Evolutionary conservation across 2,113 vertebrate genomes (phyloP).

Genomic region (Prionailurus viverrinus): DNA sequence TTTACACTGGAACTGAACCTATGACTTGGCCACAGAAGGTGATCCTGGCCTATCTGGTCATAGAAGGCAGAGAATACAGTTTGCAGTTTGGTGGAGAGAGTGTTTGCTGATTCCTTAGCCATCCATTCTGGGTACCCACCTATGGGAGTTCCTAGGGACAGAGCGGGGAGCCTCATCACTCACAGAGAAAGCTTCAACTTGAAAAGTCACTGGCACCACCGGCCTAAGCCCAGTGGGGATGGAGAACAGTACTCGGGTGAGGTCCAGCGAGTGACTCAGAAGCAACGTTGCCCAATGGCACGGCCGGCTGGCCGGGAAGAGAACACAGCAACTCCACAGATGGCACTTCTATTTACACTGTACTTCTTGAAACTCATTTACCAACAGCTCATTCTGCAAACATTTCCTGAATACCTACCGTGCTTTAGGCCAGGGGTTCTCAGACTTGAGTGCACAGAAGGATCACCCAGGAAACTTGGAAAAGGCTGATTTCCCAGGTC

Average conservation of each 20-base stretch:
- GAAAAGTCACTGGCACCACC: background rate
- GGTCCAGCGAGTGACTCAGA: background rate
- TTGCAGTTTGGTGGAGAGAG: background rate
- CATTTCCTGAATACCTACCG: constrained; percentile 77
- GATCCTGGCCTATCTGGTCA: background rate
- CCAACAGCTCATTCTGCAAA: constrained; percentile 74
- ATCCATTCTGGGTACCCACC: background rate
- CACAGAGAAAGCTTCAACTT: background rate
- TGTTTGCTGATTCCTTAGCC: background rate
- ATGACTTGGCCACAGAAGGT: background rate
- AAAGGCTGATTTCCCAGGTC: constrained; percentile 35
- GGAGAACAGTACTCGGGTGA: background rate
- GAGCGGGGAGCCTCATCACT: background rate
- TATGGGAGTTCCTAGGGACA: background rate
- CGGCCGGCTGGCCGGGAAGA: background rate
- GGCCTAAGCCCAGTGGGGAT: background rate
- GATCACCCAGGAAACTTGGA: constrained; percentile 35
- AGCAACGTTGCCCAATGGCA: background rate
- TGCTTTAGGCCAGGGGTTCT: constrained; percentile 65
- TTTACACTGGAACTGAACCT: background rate
- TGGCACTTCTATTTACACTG: constrained; percentile 49
- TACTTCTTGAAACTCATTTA: constrained; percentile 68
- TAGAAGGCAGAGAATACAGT: background rate
- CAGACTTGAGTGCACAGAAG: constrained; percentile 57
- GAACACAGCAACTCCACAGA: background rate